Conservation (phyloP, 2,888 invertebrate genomes). For the Microchrysa polita region DNA sequence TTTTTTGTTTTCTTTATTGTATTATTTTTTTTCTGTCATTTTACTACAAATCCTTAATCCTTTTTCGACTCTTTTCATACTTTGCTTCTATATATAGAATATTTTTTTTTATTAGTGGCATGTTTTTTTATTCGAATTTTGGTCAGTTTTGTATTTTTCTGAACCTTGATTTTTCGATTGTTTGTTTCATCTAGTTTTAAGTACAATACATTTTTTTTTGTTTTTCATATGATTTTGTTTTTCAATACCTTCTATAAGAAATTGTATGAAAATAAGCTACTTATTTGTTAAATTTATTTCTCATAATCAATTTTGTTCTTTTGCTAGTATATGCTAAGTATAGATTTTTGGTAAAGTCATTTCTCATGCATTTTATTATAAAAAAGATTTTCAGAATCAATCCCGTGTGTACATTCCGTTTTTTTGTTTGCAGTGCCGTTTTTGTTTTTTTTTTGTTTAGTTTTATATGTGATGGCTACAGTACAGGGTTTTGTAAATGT, state of each 20-base stretch:
- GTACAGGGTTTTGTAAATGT: slow-evolving; percentile 34
- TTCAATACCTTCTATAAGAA: neutral
- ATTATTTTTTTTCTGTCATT: no score
- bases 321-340: slow-evolving; percentile 9
- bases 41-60: no score
- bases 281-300: slow-evolving; percentile 15
- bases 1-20: slow-evolving; percentile 14
- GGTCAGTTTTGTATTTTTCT: neutral
- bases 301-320: neutral
- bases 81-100: neutral
- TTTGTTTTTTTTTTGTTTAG: no score
- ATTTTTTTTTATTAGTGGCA: slow-evolving; percentile 1
- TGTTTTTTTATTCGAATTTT: slow-evolving; percentile 15
- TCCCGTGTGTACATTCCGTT: slow-evolving; percentile 20
- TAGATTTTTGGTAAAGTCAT: slow-evolving; percentile 7
- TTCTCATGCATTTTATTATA: slow-evolving; percentile 17
- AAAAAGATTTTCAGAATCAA: slow-evolving; percentile 37
- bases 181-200: neutral
- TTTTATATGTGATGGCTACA: neutral
- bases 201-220: neutral
- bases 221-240: neutral
- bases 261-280: slow-evolving; percentile 39
- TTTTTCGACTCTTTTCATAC: no score
- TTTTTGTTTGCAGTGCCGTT: slow-evolving; percentile 7
- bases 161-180: no score